Base-by-base conservation (phyloP, 2,888 invertebrate species). In the Xestobium rufovillosum region DNA sequence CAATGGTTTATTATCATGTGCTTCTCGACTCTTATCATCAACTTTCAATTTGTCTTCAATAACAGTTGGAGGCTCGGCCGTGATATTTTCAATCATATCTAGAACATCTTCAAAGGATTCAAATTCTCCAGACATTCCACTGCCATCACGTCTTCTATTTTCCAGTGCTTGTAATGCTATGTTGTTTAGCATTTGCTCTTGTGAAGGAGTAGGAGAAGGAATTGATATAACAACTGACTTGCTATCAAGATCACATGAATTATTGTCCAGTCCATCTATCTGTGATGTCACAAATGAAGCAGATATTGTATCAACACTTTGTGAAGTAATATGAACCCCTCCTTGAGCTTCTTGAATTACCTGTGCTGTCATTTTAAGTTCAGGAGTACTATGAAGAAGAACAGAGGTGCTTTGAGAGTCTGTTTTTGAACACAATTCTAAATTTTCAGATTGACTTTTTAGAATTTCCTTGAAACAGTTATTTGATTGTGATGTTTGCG, bases 31-130 rank as follows among this genome's bases (percentile, higher is more conserved):
- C 32, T 3, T 14, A n/a, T 14, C 29, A n/a, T 36, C 43, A 14
- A 31, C 26, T 25, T 31, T 29, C 8, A 40, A 27, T 38, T 51
- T 51, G 32, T 57, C 56, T 38, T 57, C 55, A 10, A 58, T 32
- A 31, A 53, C 51, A 9, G 55, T 49, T 3, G 59, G 55, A 15
- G 57, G 54, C 39, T 60, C 57, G 2, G 59, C 59, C 9, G 59
- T 59, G 29, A 80, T 80, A 44, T 79, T 79, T 48, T 80, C 79
- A 27, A 80, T 66, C 70, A 81, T 79, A 53, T 79, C 77, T 9
- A 81, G 60, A 63, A 81, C 78, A 51, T 81, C 80, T 50, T 80
- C 80, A 31, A 80, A 75, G 0, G 75, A 73, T 51, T 80, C 80
- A 10, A 75, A 76, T 34, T 73, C 74, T 47, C 72, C 71, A 4